Evolutionary conservation across 2,888 invertebrate genomes (phyloP).

Genomic region (Drosophila picticornis): DNA sequence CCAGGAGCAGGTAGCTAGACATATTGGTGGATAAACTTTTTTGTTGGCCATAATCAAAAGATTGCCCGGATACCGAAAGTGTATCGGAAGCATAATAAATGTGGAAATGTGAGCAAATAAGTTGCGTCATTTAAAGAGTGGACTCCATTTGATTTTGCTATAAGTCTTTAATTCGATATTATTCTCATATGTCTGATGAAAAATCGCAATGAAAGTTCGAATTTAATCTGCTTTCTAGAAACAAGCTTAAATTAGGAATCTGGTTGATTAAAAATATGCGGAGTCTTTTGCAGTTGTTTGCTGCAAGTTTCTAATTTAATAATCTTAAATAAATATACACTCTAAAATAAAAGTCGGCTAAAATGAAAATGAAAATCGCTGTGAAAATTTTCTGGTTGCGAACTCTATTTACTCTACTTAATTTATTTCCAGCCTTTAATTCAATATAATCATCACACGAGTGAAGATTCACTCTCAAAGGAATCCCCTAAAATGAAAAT

Average conservation of each 20-base stretch:
- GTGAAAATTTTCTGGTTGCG: background rate
- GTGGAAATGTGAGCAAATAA: conserved; percentile 45
- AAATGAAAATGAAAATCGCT: background rate
- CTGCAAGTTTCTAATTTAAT: background rate
- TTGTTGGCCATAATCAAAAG: conserved; percentile 19
- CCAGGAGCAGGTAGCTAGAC: conserved; percentile 29
- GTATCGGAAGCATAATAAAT: conserved; percentile 45
- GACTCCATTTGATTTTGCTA: background rate
- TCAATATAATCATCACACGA: background rate
- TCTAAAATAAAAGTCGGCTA: background rate
- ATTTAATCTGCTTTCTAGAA: background rate
- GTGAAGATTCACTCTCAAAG: background rate
- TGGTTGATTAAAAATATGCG: background rate
- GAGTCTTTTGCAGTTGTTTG: background rate
- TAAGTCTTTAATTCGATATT: background rate
- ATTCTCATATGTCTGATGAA: background rate
- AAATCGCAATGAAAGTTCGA: background rate
- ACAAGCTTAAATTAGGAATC: background rate
- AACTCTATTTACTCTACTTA: background rate
- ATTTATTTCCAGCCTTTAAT: background rate
- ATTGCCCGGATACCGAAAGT: conserved; percentile 22
- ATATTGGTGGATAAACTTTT: conserved; percentile 48
- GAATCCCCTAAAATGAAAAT: background rate
- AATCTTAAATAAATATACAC: background rate
- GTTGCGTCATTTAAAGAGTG: conserved; percentile 41